Evolutionary conservation across 2,888 invertebrate species (phyloP).

Genomic region (Patella ulyssiponensis): DNA sequence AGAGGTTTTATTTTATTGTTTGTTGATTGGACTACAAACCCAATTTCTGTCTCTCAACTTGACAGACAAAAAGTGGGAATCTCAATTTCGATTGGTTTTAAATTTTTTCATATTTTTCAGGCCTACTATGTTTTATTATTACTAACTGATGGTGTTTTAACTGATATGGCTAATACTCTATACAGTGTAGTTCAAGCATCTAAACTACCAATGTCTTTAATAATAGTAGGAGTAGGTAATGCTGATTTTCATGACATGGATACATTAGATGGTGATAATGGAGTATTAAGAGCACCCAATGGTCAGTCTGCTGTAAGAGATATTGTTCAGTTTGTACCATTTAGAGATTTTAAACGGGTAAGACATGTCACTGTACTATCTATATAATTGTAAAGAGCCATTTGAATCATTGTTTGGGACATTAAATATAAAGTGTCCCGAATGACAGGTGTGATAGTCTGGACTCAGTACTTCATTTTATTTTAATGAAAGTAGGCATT

Average conservation of each 20-base stretch:
- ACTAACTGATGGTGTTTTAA: constrained; percentile 69
- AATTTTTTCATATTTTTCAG: constrained; percentile 41
- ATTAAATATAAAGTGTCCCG: too few species aligned
- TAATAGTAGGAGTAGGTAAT: constrained; percentile 70
- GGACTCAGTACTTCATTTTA: too few species aligned
- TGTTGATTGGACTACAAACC: too few species aligned
- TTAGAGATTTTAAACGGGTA: constrained; percentile 66
- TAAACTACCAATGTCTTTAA: constrained; percentile 69
- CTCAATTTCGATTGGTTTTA: too few species aligned
- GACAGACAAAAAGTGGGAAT: too few species aligned
- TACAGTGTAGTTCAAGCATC: constrained; percentile 69
- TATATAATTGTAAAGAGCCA: too few species aligned
- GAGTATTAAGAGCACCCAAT: constrained; percentile 60
- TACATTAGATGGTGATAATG: constrained; percentile 68
- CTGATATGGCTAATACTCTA: constrained; percentile 67
- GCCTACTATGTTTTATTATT: constrained; percentile 69
- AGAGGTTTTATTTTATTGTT: too few species aligned
- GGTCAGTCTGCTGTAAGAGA: constrained; percentile 64
- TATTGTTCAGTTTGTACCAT: constrained; percentile 72
- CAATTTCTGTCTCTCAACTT: too few species aligned
- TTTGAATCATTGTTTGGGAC: too few species aligned
- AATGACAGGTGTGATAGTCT: too few species aligned
- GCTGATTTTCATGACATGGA: constrained; percentile 71
- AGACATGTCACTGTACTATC: too few species aligned
- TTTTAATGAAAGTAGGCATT: too few species aligned